A percentile compares a stretch with the other conserved stretches of the same genome.
Evolutionary conservation across 1,140 invertebrate species (phyloP).

Genomic region (Druon quercuslanigerum): DNA sequence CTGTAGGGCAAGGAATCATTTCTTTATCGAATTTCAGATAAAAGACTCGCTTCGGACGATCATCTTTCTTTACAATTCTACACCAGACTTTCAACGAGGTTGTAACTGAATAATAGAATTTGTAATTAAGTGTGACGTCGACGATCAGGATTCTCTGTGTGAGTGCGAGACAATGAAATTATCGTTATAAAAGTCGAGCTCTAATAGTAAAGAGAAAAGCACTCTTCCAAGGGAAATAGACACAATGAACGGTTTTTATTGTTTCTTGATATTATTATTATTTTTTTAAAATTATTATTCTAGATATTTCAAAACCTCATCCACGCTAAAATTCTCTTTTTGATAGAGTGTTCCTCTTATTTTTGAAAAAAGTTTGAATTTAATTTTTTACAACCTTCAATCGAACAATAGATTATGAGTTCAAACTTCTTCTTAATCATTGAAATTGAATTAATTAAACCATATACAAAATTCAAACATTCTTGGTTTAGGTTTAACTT

Average conservation of each 20-base stretch:
- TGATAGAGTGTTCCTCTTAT: not conserved
- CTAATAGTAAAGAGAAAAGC: slow-evolving; percentile 9
- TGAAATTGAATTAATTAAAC: no score
- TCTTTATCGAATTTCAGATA: slow-evolving; percentile 22
- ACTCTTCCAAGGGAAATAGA: not conserved
- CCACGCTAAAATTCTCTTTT: no score
- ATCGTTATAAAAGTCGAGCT: slow-evolving; percentile 12
- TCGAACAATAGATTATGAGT: no score
- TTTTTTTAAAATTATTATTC: no score
- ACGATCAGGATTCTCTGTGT: not conserved
- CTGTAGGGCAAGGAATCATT: not conserved
- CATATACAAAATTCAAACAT: no score
- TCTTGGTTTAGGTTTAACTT: no score
- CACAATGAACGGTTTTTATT: not conserved
- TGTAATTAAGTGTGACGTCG: slow-evolving; percentile 20
- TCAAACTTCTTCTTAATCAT: no score
- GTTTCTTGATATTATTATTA: no score
- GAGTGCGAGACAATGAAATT: slow-evolving; percentile 19
- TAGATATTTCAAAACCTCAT: no score
- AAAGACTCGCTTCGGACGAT: slow-evolving; percentile 10
- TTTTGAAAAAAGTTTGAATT: not conserved
- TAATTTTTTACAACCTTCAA: not conserved
- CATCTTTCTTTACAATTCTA: slow-evolving; percentile 20
- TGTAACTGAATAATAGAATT: slow-evolving; percentile 19
- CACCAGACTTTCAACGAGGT: slow-evolving; percentile 22